Evolutionary conservation across 2,113 vertebrate species (phyloP), one percentile per base, ranked within the genome.

Genomic region (Nymphicus hollandicus): DNA sequence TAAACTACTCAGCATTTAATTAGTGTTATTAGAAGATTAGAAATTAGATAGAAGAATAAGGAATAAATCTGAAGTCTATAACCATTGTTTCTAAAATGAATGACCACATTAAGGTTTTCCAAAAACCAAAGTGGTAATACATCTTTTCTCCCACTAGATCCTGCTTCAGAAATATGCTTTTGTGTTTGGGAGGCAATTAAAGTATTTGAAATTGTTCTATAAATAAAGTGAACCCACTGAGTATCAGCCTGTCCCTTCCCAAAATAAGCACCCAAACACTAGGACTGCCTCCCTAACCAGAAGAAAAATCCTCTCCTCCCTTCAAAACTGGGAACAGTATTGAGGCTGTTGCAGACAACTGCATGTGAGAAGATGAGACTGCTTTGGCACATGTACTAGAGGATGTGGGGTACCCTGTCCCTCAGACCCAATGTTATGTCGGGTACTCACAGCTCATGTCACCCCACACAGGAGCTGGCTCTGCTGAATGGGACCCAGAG

Each of bases 1-100:
- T 94, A 92, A 96, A 92, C 80, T 91, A 95, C 86, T 95, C 84
- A 85, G 41, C 69, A 86, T 63, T 96, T 96, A 95, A 96, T 96
- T 96, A 96, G 90, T 43, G 44, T 61, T 92, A 82, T 95, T 97
- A 96, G 63, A 86, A 87, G 56, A 91, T 78, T 69, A 94, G 72
- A 95, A 96, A 84, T 68, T 31, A 95, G 94, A 97, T 94, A 94
- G 81, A 76, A 95, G 49, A 88, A 76, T 65, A 95, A 92, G 89
- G 49, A 82, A 91, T 83, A 95, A 96, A 95, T 94, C 60, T 52
- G 85, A 96, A 89, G 71, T 81, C 74, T 72, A n/a, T 39, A 85
- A 79, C 33, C 23, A 73, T 69, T 95, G 90, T 97, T 96, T 95
- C 66, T 91, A 31, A 93, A 96, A 96, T 73, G 46, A 96, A 91